These are phyloP conservation scores for Staurois parvus DNA, from an alignment of 2,797 vertebrate genomes.

Conservation along the genomic window DNA sequence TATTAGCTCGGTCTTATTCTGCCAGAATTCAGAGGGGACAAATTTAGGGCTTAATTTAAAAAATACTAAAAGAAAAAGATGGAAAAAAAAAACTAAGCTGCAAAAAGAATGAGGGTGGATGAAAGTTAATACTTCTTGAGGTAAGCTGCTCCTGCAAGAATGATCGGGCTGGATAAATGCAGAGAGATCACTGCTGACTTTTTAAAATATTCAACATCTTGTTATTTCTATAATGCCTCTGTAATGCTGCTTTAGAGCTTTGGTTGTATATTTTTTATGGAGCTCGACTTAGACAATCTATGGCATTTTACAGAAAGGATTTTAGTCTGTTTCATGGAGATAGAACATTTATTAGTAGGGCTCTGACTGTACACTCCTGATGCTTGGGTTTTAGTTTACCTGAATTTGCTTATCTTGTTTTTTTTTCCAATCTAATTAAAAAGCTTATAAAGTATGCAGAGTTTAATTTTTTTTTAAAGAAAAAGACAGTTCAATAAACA, in stretches of 20 bases:
- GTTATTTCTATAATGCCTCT: slow-evolving; percentile 13
- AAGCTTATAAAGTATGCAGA: too few relatives aligned
- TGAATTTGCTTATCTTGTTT: too few relatives aligned
- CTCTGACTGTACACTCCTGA: too few relatives aligned
- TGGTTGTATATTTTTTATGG: slow-evolving; percentile 8
- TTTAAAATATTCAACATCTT: slow-evolving; percentile 46
- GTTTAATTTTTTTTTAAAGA: too few relatives aligned
- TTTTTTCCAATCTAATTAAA: too few relatives aligned
- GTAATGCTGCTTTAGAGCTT: neutral
- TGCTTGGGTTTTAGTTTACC: too few relatives aligned
- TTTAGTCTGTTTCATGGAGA: neutral
- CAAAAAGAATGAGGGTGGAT: slow-evolving; percentile 37
- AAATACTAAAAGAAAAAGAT: slow-evolving; percentile 13
- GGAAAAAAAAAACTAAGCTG: slow-evolving; percentile 10
- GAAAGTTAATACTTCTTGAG: slow-evolving; percentile 46
- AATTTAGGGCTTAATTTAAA: slow-evolving; percentile 59
- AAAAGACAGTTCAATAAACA: too few relatives aligned
- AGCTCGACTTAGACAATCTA: neutral
- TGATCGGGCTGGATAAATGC: slow-evolving; percentile 25
- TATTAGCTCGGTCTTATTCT: slow-evolving; percentile 54
- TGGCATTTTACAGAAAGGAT: neutral
- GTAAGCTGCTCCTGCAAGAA: slow-evolving; percentile 41
- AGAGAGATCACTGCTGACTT: slow-evolving; percentile 10
- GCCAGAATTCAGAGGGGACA: slow-evolving; percentile 34
- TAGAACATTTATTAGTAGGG: neutral